Evolutionary conservation across 2,888 invertebrate genomes (phyloP), one percentile per base, ranked within the genome.

Genomic region (Eilema caniola): DNA sequence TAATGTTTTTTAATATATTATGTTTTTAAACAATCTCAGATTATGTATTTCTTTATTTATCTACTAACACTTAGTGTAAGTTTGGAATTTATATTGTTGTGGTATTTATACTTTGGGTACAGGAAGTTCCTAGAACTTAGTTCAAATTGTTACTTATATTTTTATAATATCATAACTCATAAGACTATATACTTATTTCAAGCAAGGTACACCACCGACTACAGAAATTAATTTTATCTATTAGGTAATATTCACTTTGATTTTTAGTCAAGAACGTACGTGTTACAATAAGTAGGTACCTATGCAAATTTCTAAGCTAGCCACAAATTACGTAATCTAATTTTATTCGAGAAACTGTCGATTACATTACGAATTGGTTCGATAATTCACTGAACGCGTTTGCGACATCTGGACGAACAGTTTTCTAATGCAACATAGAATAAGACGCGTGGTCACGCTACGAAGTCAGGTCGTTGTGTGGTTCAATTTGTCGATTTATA

Each of bases 401-500:
- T 72, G 62, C 72, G 57, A 75, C 67, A 70, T 63, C 61, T 56
- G 24, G 65, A 37, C 68, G 71, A 74, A 74, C 68, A 63, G 47
- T 75, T 81, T 79, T 74, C 74, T 77, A 79, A 71, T 71, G 69
- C 67, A 72, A 80, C 64, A 62, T 70, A 12, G 24, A 61, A 66
- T 74, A 67, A 62, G 71, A 81, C 77, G 70, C 71, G 66, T 73
- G 74, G 74, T 76, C 79, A 78, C 73, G 84, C 84, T 80, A 83
- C 82, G 82, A 81, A 72, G 57, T 31, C 75, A 86, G 85, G 76
- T 81, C 83, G 83, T 79, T 79, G 23, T 65, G 79, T 76, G 77
- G 76, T 78, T 84, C 77, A 81, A 85, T 82, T 81, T 72, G 75
- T 78, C 79, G 75, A 89, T 88, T 85, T 83, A 62, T 67, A 71